A percentile compares a stretch with the other conserved stretches of the same genome.
Conservation (phyloP, 2,888 invertebrate species). For the Anoplius nigerrimus region DNA sequence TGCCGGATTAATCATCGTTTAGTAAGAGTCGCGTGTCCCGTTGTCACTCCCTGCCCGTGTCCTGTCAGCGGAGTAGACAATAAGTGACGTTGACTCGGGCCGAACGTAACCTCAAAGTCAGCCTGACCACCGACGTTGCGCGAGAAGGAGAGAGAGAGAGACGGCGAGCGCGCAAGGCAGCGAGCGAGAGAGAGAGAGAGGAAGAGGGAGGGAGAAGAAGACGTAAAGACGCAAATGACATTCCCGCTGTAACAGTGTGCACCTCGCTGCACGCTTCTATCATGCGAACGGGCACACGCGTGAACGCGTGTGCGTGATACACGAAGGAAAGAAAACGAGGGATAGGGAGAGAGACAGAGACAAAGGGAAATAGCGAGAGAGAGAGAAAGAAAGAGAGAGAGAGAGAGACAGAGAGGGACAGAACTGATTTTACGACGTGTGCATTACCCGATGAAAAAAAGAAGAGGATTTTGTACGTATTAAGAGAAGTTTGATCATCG, state of each 20-base stretch:
- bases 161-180: too few species aligned
- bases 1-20: too few species aligned
- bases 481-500: slow-evolving; percentile 14
- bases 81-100: too few species aligned
- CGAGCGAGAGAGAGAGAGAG: background rate
- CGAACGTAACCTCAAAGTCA: too few species aligned
- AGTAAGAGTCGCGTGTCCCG: background rate
- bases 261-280: slow-evolving; percentile 24
- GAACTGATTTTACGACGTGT: slow-evolving; percentile 13
- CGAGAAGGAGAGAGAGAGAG: too few species aligned
- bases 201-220: slow-evolving; percentile 1
- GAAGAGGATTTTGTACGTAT: slow-evolving; percentile 34
- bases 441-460: slow-evolving; percentile 37
- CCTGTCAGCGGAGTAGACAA: slow-evolving; percentile 1
- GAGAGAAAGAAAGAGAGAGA: too few species aligned
- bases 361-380: background rate
- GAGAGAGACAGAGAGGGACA: background rate
- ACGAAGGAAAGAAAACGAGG: too few species aligned
- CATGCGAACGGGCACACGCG: slow-evolving; percentile 8
- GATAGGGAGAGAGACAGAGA: too few species aligned
- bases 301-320: slow-evolving; percentile 5
- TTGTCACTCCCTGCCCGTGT: background rate
- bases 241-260: slow-evolving; percentile 26
- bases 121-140: too few species aligned
- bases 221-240: slow-evolving; percentile 32